Conservation (phyloP, 2,113 vertebrate species). For the Catharus minimus region DNA sequence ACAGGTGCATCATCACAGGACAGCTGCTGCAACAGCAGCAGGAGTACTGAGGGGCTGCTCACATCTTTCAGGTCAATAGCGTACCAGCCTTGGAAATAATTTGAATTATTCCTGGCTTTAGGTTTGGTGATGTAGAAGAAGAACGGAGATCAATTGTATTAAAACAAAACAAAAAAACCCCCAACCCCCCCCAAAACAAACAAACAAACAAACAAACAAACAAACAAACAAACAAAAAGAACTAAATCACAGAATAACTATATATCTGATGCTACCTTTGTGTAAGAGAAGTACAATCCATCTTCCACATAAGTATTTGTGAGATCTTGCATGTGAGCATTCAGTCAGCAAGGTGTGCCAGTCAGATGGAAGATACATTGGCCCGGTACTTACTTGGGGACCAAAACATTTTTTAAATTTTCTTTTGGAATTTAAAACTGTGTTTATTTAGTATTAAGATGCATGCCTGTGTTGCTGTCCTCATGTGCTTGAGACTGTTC, state of each 20-base stretch:
- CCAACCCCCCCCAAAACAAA: too few species aligned
- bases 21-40: not conserved
- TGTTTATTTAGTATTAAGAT: not conserved
- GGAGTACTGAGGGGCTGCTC: not conserved
- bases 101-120: not conserved
- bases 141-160: not conserved
- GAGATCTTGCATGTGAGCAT: not conserved
- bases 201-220: not conserved
- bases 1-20: not conserved
- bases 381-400: not conserved
- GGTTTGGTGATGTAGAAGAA: not conserved
- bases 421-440: not conserved
- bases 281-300: not conserved
- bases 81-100: fast-evolving
- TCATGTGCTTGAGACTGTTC: not conserved
- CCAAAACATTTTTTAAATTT: not conserved
- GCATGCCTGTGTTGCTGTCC: not conserved
- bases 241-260: not conserved
- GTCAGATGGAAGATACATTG: not conserved
- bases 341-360: not conserved
- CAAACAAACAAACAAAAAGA: not conserved
- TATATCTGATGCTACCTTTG: not conserved
- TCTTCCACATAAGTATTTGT: not conserved
- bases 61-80: not conserved
- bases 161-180: not conserved